Evolutionary conservation across 2,888 invertebrate species (phyloP).

Genomic region (Petrophora chlorosata): DNA sequence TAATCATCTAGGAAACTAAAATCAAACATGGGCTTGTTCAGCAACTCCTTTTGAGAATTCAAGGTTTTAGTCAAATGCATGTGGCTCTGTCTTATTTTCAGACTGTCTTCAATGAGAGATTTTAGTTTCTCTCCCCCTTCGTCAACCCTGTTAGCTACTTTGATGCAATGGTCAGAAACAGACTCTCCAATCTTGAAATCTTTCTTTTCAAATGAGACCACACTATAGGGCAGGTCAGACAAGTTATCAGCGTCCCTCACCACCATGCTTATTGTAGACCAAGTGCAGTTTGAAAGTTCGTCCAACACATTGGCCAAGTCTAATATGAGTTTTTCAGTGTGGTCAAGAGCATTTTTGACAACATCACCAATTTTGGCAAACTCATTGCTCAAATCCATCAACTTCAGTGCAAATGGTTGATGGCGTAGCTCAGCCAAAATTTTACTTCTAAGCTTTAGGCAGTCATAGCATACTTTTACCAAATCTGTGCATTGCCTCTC

Average conservation of each 20-base stretch:
- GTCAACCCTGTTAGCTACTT: slow-evolving; percentile 48
- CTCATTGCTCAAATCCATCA: slow-evolving; percentile 72
- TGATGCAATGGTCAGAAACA: slow-evolving; percentile 63
- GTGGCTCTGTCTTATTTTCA: slow-evolving; percentile 66
- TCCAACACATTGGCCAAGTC: slow-evolving; percentile 58
- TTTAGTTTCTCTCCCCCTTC: slow-evolving; percentile 65
- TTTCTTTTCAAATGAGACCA: slow-evolving; percentile 73
- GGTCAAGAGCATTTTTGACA: slow-evolving; percentile 64
- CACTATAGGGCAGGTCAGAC: slow-evolving; percentile 71
- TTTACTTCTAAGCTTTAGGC: slow-evolving; percentile 79
- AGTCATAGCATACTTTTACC: slow-evolving; percentile 81
- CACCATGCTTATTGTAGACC: slow-evolving; percentile 70
- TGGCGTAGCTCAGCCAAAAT: slow-evolving; percentile 72
- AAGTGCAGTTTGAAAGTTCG: slow-evolving; percentile 66
- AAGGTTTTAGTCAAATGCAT: slow-evolving; percentile 60
- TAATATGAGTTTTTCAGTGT: slow-evolving; percentile 59
- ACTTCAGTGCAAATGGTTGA: slow-evolving; percentile 70
- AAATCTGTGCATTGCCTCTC: slow-evolving; percentile 79
- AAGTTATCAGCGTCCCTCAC: slow-evolving; percentile 63
- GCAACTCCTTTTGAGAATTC: slow-evolving; percentile 60
- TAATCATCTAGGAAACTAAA: slow-evolving; percentile 68
- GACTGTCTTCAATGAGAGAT: slow-evolving; percentile 72
- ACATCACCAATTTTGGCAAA: slow-evolving; percentile 71
- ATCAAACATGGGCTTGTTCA: slow-evolving; percentile 60
- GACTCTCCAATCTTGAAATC: slow-evolving; percentile 77